Base-by-base conservation (phyloP, 2,113 vertebrate species). In the Hypomesus transpacificus region DNA sequence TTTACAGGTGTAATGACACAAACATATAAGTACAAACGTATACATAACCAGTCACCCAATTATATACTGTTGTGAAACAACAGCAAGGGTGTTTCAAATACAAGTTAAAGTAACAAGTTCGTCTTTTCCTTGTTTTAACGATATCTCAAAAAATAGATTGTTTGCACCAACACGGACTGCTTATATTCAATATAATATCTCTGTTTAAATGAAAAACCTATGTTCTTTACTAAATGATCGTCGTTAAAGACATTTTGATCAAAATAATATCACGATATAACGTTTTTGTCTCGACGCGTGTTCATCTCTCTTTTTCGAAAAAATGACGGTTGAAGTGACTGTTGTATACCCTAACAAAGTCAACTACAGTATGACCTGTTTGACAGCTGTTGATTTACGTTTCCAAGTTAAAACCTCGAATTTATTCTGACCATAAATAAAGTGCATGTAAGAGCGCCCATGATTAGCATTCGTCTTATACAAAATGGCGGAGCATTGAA, bases 401-500 rank as follows among this genome's bases (percentile, higher is more conserved):
- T 80, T 83, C 76, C 68, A 70, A 77, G 75, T 64, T 20, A 53
- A 69, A 34, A 20, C 21, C 70, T 61, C 69, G 72, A 77, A 88
- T 92, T 90, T 89, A 90, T 90, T 87, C 89, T 71, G 54, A 62
- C 82, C 83, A 90, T 91, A 89, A 91, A 93, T 92, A 92, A 93
- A 93, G 90, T 92, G 89, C 79, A 85, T 82, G 84, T 84, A 89
- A 88, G 91, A 92, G 92, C 91, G 91, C 92, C 91, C 92, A 92
- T 92, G 91, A 93, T 92, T 93, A 93, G 92, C 91, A 91, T 92
- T 90, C 87, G 89, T 81, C 89, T 90, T 82, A 85, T 87, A 93
- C 92, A 93, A 93, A 93, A 93, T 93, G 92, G 92, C 91, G 92
- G 92, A 91, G 90, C 80, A 86, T 87, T 83, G 88, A 90, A 90